Base-by-base conservation (phyloP, 1,140 invertebrate genomes). In the Drosophila bocki region DNA sequence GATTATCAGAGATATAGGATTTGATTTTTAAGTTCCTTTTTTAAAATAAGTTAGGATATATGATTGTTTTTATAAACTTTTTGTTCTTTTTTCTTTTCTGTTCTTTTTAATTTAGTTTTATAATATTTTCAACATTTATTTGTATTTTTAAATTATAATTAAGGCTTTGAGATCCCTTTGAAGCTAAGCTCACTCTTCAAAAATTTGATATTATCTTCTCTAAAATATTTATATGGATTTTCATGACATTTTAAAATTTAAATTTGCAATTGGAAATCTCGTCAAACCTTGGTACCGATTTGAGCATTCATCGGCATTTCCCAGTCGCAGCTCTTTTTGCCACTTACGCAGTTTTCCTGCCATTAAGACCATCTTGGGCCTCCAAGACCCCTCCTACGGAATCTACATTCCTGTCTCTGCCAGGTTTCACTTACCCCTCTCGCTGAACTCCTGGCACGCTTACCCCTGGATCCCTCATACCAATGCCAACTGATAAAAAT, bases 401-500 rank as follows among this genome's bases (percentile, higher is more conserved):
- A 6, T 17, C 29, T 19, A 15, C 15, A 13, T n/a, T 26, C 41
- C 41, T 15, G 9, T 17, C 19, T 7, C 47, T 45, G 19, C 9
- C 50, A 51, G 29, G 50, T 33, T 35, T 51, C 42, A 22, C 19
- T 39, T 33, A 22, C 58, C 41, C 37, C 59, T 11, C 57, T 39
- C 8, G 12, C 29, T 3, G n/a, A 22, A 48, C 11, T 9, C 8
- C 5, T 5, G 26, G 9, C 62, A 68, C 48, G 56, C 67, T 39
- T 76, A 35, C 58, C 59, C 64, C 68, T 74, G 60, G 62, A 26
- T 37, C 51, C 51, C 45, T 8, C 53, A 33, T 15, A 12, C 19
- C 57, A 64, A 69, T 84, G 62, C 78, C 78, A 78, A 88, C 85
- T 90, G 86, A 90, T 86, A 90, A 90, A 91, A 90, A 91, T 91